Evolutionary conservation across 1,140 invertebrate species (phyloP).

Genomic region (Scylla paramamosain): DNA sequence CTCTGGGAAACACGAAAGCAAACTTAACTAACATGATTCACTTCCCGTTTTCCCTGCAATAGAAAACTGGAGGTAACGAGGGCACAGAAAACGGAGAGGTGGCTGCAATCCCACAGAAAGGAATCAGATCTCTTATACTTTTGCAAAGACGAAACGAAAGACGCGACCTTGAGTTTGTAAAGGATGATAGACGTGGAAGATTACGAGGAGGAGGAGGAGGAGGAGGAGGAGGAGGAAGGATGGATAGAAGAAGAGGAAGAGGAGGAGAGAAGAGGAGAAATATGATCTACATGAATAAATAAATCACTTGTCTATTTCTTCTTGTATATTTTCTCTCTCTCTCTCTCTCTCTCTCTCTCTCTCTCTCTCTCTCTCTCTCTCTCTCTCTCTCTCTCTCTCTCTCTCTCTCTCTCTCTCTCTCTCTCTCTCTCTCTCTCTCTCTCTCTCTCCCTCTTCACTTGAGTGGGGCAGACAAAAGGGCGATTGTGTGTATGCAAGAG

Average conservation of each 20-base stretch:
- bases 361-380: too few relatives aligned
- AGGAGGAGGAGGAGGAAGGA: not conserved
- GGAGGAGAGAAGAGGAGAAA: not conserved
- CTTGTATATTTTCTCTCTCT: not conserved
- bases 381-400: too few relatives aligned
- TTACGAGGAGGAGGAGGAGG: not conserved
- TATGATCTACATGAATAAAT: not conserved
- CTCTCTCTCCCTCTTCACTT: not conserved
- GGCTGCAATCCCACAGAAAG: not conserved
- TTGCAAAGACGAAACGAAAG: too few relatives aligned
- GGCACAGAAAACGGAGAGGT: not conserved
- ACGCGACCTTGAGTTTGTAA: not conserved
- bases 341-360: not conserved
- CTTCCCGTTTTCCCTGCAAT: not conserved
- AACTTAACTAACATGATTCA: not conserved
- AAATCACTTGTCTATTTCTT: not conserved
- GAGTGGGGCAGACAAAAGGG: conserved; percentile 10
- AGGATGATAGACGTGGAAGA: not conserved
- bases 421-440: not conserved
- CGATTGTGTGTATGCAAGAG: not conserved
- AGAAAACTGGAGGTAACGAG: not conserved
- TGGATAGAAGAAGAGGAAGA: not conserved
- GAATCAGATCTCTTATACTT: too few relatives aligned
- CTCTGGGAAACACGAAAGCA: not conserved
- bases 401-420: not conserved